Evolutionary conservation across 2,113 vertebrate genomes (phyloP).

Genomic region (Lepus europaeus): DNA sequence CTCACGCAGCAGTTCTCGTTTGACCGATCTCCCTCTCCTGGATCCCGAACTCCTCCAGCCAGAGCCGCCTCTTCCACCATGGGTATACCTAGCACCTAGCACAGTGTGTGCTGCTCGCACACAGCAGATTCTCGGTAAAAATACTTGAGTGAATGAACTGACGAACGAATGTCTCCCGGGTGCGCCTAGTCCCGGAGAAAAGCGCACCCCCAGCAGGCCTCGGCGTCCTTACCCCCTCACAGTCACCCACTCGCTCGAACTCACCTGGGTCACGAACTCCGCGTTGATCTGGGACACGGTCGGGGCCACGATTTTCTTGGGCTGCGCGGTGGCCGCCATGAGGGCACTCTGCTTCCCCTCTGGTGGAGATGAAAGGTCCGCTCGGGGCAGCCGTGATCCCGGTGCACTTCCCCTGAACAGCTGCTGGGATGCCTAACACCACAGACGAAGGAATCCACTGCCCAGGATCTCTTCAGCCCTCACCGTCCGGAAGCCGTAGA

Average conservation of each 20-base stretch:
- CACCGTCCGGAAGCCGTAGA: rapidly evolving
- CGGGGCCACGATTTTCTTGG: constrained; percentile 95
- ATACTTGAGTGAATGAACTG: background rate
- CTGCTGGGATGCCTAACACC: rapidly evolving
- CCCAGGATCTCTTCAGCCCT: rapidly evolving
- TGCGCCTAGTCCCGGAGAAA: background rate
- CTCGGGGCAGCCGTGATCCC: rapidly evolving
- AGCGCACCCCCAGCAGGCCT: background rate
- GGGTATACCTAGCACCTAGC: background rate
- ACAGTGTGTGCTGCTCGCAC: background rate
- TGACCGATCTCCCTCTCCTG: background rate
- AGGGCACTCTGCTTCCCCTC: background rate
- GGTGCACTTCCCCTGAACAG: background rate
- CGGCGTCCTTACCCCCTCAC: background rate
- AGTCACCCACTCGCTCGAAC: background rate
- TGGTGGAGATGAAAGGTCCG: background rate
- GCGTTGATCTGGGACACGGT: constrained; percentile 98
- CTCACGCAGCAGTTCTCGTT: too few relatives aligned
- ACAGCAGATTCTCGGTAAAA: background rate
- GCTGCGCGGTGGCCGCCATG: constrained; percentile 85
- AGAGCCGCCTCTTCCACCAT: background rate
- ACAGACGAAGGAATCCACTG: rapidly evolving
- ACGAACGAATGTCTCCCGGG: background rate
- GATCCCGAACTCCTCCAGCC: background rate
- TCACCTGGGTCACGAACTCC: constrained; percentile 98